These are phyloP conservation scores for Furnarius figulus DNA, from an alignment of 2,113 vertebrate species.

Conservation along the genomic window DNA sequence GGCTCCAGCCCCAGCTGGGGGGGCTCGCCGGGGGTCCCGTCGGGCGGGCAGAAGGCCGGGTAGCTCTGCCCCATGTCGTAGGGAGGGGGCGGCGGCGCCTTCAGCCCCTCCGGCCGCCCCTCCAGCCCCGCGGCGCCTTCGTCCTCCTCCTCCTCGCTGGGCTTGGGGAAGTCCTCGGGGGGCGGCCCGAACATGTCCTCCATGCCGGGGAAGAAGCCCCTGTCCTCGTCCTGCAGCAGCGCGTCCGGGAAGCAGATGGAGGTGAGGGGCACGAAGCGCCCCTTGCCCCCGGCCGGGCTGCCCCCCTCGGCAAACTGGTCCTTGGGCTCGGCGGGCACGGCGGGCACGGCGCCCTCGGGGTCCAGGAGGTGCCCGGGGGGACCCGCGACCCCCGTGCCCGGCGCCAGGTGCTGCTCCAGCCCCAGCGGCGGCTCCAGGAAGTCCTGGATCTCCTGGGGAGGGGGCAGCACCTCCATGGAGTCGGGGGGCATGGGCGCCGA, in stretches of 20 bases:
- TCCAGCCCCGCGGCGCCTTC: constrained; percentile 61
- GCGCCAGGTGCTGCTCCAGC: constrained; percentile 59
- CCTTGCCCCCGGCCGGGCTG: constrained; percentile 82
- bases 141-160: constrained; percentile 71
- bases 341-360: constrained; percentile 1
- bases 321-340: constrained; percentile 73
- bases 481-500: constrained; percentile 54
- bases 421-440: constrained; percentile 63
- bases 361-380: constrained; percentile 64
- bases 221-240: constrained; percentile 89
- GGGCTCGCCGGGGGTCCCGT: constrained; percentile 43
- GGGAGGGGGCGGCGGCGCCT: not conserved
- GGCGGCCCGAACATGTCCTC: constrained; percentile 92
- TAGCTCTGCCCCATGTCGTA: constrained; percentile 84
- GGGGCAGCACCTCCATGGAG: constrained; percentile 44
- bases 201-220: constrained; percentile 94
- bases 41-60: constrained; percentile 78
- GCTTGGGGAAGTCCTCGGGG: constrained; percentile 83
- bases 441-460: constrained; percentile 77
- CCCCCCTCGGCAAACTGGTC: constrained; percentile 81
- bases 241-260: constrained; percentile 96
- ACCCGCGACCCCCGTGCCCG: constrained; percentile 30
- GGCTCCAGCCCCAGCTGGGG: constrained; percentile 78
- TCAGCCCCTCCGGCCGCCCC: constrained; percentile 34
- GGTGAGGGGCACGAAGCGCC: constrained; percentile 88